Conservation (phyloP, 2,113 vertebrate genomes). For the Dipodomys spectabilis region DNA sequence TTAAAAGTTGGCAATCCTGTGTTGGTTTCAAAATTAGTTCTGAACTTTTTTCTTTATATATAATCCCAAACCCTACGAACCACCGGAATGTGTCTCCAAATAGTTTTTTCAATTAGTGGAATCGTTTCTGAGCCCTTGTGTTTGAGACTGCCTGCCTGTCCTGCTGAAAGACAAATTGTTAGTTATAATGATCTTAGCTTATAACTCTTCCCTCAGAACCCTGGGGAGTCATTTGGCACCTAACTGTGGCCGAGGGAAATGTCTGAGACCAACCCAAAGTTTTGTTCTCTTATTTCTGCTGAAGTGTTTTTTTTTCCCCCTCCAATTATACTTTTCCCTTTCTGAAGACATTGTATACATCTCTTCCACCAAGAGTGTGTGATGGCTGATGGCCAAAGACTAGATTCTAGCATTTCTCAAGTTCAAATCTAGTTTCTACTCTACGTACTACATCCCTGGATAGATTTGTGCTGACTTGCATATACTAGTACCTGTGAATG, state of each 20-base stretch:
- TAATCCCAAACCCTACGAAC: slow-evolving; percentile 62
- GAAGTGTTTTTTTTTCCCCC: background rate
- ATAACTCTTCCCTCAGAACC: slow-evolving; percentile 18
- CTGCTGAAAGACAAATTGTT: slow-evolving; percentile 62
- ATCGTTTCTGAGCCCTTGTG: slow-evolving; percentile 54
- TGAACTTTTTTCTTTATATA: slow-evolving; percentile 64
- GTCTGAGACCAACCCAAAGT: slow-evolving; percentile 37
- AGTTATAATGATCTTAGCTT: slow-evolving; percentile 64
- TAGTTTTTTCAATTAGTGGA: slow-evolving; percentile 70
- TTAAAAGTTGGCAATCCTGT: slow-evolving; percentile 63
- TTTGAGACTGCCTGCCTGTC: slow-evolving; percentile 56
- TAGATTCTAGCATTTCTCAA: background rate
- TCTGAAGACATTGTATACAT: background rate
- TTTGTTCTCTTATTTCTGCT: slow-evolving; percentile 47
- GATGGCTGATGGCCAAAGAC: background rate
- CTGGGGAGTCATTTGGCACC: slow-evolving; percentile 50
- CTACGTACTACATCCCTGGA: background rate
- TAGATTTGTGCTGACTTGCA: background rate
- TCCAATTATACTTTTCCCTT: background rate
- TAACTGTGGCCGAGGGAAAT: slow-evolving; percentile 62
- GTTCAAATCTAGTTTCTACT: background rate
- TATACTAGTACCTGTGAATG: background rate
- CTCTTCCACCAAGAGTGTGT: background rate
- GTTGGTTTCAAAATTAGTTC: slow-evolving; percentile 68
- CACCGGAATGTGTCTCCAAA: slow-evolving; percentile 75